Percentiles rank a stretch among this genome's conserved stretches.
Evolutionary conservation across 2,888 invertebrate genomes (phyloP).

Genomic region (Slavum lentiscoides): DNA sequence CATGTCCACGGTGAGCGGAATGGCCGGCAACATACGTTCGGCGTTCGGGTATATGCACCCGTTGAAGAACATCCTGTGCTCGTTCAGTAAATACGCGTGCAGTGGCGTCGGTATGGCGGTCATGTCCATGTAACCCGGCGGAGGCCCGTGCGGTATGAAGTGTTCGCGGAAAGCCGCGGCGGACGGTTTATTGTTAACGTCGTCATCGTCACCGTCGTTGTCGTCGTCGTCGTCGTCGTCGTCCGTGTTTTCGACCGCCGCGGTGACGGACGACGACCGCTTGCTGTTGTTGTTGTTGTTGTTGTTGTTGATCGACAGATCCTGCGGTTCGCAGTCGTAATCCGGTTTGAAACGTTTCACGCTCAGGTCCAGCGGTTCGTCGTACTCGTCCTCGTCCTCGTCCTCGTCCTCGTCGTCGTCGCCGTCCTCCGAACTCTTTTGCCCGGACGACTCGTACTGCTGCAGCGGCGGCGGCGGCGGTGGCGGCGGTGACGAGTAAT

Average conservation of each 20-base stretch:
- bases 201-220: not conserved
- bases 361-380: slow-evolving; percentile 52
- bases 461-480: not conserved
- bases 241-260: not conserved
- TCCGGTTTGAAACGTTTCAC: slow-evolving; percentile 47
- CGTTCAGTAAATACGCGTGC: slow-evolving; percentile 45
- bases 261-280: not conserved
- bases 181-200: not conserved
- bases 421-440: slow-evolving; percentile 29
- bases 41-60: slow-evolving; percentile 38
- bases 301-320: slow-evolving; percentile 54
- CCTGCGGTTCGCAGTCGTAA: slow-evolving; percentile 55
- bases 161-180: slow-evolving; percentile 62
- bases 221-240: slow-evolving; percentile 1
- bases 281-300: slow-evolving; percentile 26
- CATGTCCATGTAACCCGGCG: slow-evolving; percentile 58
- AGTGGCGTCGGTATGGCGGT: slow-evolving; percentile 31
- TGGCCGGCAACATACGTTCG: slow-evolving; percentile 38
- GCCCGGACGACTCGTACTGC: slow-evolving; percentile 27
- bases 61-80: slow-evolving; percentile 49
- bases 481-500: not conserved
- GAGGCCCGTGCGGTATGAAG: slow-evolving; percentile 58
- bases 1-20: slow-evolving; percentile 50
- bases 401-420: slow-evolving; percentile 26
- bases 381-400: slow-evolving; percentile 37